Base-by-base conservation (phyloP, 2,113 vertebrate species). In the Larimichthys crocea region DNA sequence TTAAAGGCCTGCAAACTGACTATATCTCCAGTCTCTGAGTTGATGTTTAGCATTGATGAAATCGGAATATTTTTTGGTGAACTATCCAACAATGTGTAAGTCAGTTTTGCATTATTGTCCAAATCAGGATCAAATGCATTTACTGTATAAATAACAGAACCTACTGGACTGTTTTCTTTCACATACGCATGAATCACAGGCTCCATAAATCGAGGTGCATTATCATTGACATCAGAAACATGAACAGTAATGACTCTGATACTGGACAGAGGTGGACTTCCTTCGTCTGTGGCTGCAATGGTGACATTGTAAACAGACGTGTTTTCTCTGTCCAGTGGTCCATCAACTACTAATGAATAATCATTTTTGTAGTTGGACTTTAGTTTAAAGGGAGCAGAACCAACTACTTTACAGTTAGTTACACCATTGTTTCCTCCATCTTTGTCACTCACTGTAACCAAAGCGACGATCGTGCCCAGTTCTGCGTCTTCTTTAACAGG, bases 201-300 rank as follows among this genome's bases (percentile, higher is more conserved):
- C 20, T 94, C 92, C 19, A 66, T 35, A 71, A 98, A 98, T 20
- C 76, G 84, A 14, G 97, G 97, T 0, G 95, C 81, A 5, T 97
- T 98, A 66, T 98, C 97, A 24, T 98, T 98, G 24, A 97, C 95
- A 0, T 97, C 97, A 64, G 95, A 95, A 69, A 98, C 82, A 3
- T 95, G 87, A 78, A 97, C 93, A 29, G 74, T 92, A 66, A 96
- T 79, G 0, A 92, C 81, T 56, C 75, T 93, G 82, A 42, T 81
- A 29, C 93, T 94, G 56, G 94, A 95, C 8, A 97, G 91, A 57
- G 95, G 88, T 7, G 96, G 96, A 20, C 67, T 95, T 10, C 96
- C 97, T 80, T 95, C 93, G 79, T 98, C 96, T 10, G 86, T 91
- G 20, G 96, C 96, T 22, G 70, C 92, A 42, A 97, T 90, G 0